These are phyloP conservation scores for Harpalus rufipes DNA, from an alignment of 2,888 invertebrate genomes.

Conservation along the genomic window DNA sequence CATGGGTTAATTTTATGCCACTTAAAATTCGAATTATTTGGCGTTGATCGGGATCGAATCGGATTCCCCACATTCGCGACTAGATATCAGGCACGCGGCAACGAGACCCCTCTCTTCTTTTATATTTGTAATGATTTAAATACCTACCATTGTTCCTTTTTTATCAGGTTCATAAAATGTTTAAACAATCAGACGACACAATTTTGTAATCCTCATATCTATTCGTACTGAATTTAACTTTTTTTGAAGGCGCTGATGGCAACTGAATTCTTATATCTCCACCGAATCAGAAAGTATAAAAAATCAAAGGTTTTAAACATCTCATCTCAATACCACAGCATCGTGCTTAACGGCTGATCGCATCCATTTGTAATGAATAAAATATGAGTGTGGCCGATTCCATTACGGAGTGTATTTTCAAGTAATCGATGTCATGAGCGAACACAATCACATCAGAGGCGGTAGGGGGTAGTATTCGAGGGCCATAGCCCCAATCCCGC, in stretches of 20 bases:
- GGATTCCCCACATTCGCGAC: too few species aligned
- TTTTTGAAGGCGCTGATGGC: background rate
- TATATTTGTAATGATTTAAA: too few species aligned
- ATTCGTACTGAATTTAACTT: background rate
- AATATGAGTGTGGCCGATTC: constrained; percentile 65
- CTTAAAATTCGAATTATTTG: too few species aligned
- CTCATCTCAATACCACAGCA: constrained; percentile 25
- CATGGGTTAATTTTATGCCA: too few species aligned
- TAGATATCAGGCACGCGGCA: too few species aligned
- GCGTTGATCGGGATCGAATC: too few species aligned
- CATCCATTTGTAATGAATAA: constrained; percentile 64
- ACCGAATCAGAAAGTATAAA: background rate
- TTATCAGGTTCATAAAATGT: background rate
- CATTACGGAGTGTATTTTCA: constrained; percentile 64
- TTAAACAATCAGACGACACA: background rate
- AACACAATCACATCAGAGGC: constrained; percentile 63
- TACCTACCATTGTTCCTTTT: too few species aligned
- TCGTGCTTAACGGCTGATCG: constrained; percentile 60
- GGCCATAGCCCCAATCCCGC: background rate
- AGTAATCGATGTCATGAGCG: constrained; percentile 63
- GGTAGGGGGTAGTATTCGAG: constrained; percentile 18
- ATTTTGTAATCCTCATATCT: background rate
- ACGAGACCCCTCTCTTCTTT: too few species aligned
- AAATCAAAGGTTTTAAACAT: constrained; percentile 24
- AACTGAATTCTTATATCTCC: background rate